phyloP scores from a whole-genome alignment of 1,140 invertebrate genomes.

The Listronotus oregonensis region DNA sequence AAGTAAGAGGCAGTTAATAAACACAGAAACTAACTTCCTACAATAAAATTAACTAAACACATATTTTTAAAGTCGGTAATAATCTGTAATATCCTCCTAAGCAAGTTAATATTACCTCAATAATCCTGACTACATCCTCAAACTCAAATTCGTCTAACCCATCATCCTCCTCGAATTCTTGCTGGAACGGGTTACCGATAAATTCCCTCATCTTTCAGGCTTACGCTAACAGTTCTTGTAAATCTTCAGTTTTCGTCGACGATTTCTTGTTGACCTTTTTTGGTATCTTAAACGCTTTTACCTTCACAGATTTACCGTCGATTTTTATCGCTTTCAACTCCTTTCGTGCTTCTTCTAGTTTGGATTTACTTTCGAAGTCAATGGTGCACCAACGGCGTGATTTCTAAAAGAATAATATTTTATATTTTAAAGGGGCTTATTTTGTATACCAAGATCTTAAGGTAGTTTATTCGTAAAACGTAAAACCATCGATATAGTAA shows the following conservation, averaged over 20 bases:
- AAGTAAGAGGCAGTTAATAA: no score
- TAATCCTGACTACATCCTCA: neutral
- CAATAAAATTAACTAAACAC: no score
- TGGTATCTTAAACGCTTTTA: conserved; percentile 14
- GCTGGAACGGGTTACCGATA: conserved; percentile 25
- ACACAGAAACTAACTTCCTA: no score
- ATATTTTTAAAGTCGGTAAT: no score
- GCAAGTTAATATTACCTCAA: neutral
- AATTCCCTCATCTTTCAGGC: conserved; percentile 16
- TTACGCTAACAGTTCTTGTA: conserved; percentile 8
- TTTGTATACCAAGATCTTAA: no score
- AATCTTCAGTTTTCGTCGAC: conserved; percentile 1
- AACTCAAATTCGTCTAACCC: neutral
- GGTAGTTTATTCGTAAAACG: no score
- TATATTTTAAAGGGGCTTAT: no score
- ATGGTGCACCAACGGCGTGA: conserved; percentile 38
- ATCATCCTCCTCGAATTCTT: conserved; percentile 14
- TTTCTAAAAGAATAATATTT: conserved; percentile 39
- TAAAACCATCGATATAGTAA: no score
- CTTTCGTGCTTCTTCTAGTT: conserved; percentile 11
- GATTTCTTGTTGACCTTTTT: neutral
- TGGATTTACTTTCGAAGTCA: conserved; percentile 26
- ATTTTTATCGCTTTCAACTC: conserved; percentile 22
- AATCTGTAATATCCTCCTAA: neutral
- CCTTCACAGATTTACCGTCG: conserved; percentile 19